These are phyloP conservation scores for Ophion obscuratus DNA, from an alignment of 2,888 invertebrate genomes.

Conservation along the genomic window DNA sequence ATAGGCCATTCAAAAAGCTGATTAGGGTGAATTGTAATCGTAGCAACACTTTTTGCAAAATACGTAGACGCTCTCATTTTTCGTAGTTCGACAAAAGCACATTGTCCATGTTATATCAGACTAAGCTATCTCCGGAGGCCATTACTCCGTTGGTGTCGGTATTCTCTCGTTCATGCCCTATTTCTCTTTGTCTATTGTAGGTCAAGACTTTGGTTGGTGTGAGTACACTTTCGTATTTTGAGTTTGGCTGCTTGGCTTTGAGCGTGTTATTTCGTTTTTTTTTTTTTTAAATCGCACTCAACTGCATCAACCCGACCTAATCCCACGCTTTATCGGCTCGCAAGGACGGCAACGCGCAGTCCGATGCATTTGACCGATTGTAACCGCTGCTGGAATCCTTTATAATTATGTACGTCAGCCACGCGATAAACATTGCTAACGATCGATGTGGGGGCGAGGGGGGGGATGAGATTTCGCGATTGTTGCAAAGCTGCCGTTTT, in stretches of 20 bases:
- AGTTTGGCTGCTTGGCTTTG: constrained; percentile 26
- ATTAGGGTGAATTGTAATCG: too few species aligned
- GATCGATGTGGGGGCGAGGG: too few species aligned
- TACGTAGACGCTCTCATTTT: neutral
- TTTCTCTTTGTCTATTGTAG: constrained; percentile 72
- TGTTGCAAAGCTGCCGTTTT: too few species aligned
- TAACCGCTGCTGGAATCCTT: constrained; percentile 4
- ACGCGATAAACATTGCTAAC: too few species aligned
- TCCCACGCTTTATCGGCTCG: too few species aligned
- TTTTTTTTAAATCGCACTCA: neutral
- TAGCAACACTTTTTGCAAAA: too few species aligned
- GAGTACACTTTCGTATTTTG: constrained; percentile 76
- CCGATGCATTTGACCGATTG: neutral
- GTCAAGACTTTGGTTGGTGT: constrained; percentile 80
- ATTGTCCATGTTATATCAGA: constrained; percentile 18
- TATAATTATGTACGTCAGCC: neutral
- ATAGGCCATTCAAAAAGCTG: too few species aligned
- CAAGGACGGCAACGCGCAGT: too few species aligned
- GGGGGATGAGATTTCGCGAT: too few species aligned
- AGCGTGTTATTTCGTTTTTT: neutral
- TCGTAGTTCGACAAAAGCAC: constrained; percentile 13
- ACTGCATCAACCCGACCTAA: neutral
- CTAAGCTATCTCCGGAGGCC: constrained; percentile 3
- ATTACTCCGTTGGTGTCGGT: constrained; percentile 34
- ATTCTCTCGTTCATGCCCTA: constrained; percentile 54